A percentile compares a stretch with the other conserved stretches of the same genome.
Conservation (phyloP, 2,797 vertebrate species). For the Argya squamiceps region DNA sequence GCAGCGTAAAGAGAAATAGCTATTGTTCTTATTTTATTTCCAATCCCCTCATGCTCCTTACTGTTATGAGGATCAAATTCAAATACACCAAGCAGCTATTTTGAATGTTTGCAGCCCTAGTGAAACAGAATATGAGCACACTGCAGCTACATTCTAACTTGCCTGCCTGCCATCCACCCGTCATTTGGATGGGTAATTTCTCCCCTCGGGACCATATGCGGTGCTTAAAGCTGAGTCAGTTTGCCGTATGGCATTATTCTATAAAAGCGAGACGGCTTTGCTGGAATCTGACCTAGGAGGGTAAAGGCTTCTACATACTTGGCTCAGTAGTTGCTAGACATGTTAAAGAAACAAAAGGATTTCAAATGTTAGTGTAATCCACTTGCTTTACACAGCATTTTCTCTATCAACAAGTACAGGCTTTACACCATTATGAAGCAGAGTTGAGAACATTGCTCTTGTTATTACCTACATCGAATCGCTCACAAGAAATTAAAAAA, state of each 20-base stretch:
- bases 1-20: slow-evolving; percentile 44
- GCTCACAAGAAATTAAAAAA: not conserved
- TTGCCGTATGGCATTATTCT: slow-evolving; percentile 36
- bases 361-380: not conserved
- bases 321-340: slow-evolving; percentile 59
- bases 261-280: slow-evolving; percentile 25
- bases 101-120: slow-evolving; percentile 37
- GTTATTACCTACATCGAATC: not conserved
- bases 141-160: slow-evolving; percentile 32
- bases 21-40: slow-evolving; percentile 52
- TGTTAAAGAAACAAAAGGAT: slow-evolving; percentile 43
- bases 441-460: not conserved
- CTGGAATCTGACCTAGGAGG: slow-evolving; percentile 52
- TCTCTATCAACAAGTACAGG: not conserved
- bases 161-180: slow-evolving; percentile 34
- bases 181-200: slow-evolving; percentile 52
- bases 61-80: slow-evolving; percentile 50
- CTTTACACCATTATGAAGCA: not conserved
- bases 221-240: slow-evolving; percentile 51
- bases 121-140: slow-evolving; percentile 42
- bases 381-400: not conserved
- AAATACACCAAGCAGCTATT: slow-evolving; percentile 55
- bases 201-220: slow-evolving; percentile 33
- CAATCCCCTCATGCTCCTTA: slow-evolving; percentile 33
- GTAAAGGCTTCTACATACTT: slow-evolving; percentile 25